A percentile compares a stretch with the other conserved stretches of the same genome.
Evolutionary conservation across 2,113 vertebrate genomes (phyloP).

Genomic region (Syrmaticus mikado): DNA sequence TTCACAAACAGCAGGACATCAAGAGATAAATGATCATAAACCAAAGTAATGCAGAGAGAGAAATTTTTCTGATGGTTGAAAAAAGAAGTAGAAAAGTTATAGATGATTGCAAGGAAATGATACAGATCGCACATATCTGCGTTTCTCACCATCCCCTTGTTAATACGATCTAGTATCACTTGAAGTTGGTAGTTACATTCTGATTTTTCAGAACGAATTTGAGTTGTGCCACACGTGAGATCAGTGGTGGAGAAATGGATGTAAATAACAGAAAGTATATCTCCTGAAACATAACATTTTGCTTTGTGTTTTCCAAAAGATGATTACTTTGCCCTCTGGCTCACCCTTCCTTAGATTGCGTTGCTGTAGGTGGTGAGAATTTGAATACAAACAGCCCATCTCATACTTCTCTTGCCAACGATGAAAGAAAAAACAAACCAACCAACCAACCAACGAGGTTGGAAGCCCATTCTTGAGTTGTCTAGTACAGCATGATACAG

Average conservation of each 20-base stretch:
- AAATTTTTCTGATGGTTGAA: background rate
- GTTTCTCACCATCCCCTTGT: background rate
- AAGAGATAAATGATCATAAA: background rate
- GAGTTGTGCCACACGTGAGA: fast-evolving
- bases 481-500: background rate
- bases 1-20: background rate
- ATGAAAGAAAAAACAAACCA: background rate
- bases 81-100: background rate
- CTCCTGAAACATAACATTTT: background rate
- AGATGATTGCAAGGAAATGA: background rate
- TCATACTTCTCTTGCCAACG: background rate
- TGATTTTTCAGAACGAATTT: background rate
- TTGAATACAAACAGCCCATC: background rate
- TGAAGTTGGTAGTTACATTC: background rate
- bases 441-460: background rate
- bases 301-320: background rate
- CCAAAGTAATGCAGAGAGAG: background rate
- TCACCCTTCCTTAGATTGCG: background rate
- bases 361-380: background rate
- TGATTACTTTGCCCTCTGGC: background rate
- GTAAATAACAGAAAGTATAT: background rate
- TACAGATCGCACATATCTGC: background rate
- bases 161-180: background rate
- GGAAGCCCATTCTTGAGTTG: background rate
- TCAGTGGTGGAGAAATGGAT: background rate